Evolutionary conservation across 1,140 invertebrate species (phyloP), one percentile per base, ranked within the genome.

Genomic region (Euwallacea similis): DNA sequence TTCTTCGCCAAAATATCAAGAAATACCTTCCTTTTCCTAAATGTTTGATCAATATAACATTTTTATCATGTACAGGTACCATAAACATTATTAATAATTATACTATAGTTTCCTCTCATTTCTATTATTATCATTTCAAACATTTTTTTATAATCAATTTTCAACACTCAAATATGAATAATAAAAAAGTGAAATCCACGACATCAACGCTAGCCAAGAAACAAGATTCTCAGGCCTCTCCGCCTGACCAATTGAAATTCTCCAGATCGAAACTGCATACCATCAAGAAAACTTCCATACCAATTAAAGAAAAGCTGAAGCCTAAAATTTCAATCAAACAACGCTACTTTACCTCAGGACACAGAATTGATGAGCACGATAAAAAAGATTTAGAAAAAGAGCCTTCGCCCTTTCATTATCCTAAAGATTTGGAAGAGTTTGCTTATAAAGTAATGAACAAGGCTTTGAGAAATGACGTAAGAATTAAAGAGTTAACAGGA

Each of bases 391-490:
- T 80, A 8, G 50, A 77, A 9, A 68, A 71, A 11, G 77, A 81
- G 70, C 72, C 75, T 2, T 78, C 74, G 3, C 79, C 79, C 2
- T 81, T 80, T 73, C 42, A 63, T 11, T 81, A 80, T 67, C 80
- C 78, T 0, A 73, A 78, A 59, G 78, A 79, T 56, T 44, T 79
- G 47, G 79, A 80, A 42, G 74, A 74, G 42, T 79, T 80, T 47
- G 73, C 79, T 15, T 76, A 78, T 50, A 77, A 77, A 67, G 73
- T 79, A 2, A 76, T 81, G 76, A 76, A 78, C 0, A 80, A 77
- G 66, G 76, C 74, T 11, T 81, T 79, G 79, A 71, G 74, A 47
- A 74, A 75, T 42, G 76, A 75, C 50, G 58, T 74, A 15, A 74
- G 74, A 53, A 74, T 73, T 10, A 77, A 76, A 60, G 78, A 81